phyloP scores from a whole-genome alignment of 2,888 invertebrate genomes.

The Imbricaverruca yamaguchii region DNA sequence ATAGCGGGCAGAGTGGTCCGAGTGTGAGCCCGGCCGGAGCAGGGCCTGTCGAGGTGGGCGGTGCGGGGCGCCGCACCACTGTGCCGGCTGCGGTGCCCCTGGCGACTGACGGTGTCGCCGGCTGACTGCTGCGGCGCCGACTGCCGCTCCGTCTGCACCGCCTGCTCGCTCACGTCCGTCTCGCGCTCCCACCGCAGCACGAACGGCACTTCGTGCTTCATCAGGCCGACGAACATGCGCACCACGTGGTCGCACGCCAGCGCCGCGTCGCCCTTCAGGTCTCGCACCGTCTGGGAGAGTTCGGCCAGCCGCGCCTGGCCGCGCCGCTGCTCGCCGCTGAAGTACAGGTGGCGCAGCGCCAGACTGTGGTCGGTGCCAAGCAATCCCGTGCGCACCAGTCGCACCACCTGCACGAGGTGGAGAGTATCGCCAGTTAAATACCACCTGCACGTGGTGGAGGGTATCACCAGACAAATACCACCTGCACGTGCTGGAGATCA shows the following conservation, averaged over 20 bases:
- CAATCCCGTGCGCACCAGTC: neutral
- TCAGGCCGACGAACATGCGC: conserved; percentile 3
- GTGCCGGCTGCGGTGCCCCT: too few species aligned
- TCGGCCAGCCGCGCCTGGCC: neutral
- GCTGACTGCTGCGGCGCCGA: too few species aligned
- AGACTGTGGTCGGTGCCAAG: neutral
- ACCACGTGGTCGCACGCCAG: conserved; percentile 9
- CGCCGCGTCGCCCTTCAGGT: neutral
- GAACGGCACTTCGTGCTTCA: conserved; percentile 7
- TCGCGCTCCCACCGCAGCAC: neutral
- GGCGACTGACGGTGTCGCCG: too few species aligned
- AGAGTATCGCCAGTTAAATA: neutral
- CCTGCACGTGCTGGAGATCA: too few species aligned
- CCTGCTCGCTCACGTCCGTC: neutral
- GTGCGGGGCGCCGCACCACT: too few species aligned
- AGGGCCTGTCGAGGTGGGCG: too few species aligned
- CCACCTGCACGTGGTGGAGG: too few species aligned
- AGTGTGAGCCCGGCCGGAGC: too few species aligned
- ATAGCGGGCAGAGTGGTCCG: too few species aligned
- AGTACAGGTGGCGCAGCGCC: neutral
- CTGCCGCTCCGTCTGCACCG: neutral
- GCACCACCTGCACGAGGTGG: neutral
- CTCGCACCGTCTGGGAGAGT: neutral
- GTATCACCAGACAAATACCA: too few species aligned
- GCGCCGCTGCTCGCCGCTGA: conserved; percentile 1